A percentile compares a stretch with the other conserved stretches of the same genome.
Evolutionary conservation across 2,797 vertebrate species (phyloP).

Genomic region (Crocodylus rhombifer): DNA sequence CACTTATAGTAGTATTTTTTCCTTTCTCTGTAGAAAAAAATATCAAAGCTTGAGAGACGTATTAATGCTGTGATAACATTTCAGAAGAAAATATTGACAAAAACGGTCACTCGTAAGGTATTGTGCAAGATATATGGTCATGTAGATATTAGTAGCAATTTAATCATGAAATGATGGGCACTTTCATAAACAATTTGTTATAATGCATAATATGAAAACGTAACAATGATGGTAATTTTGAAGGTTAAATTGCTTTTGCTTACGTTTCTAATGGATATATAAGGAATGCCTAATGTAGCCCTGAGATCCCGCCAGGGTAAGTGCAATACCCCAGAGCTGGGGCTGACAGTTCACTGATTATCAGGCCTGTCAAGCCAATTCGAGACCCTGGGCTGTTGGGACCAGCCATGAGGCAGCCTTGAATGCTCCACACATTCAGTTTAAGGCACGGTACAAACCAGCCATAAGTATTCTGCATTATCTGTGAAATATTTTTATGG

Average conservation of each 20-base stretch:
- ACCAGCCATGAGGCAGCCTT: too few relatives aligned
- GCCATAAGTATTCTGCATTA: too few relatives aligned
- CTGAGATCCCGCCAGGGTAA: too few relatives aligned
- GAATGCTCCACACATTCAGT: too few relatives aligned
- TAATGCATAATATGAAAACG: background rate
- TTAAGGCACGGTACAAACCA: too few relatives aligned
- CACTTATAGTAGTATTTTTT: background rate
- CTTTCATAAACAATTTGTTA: background rate
- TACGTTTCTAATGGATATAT: background rate
- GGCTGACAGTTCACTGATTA: too few relatives aligned
- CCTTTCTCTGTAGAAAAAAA: conserved; percentile 63
- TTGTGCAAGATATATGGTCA: background rate
- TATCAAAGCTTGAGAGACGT: conserved; percentile 52
- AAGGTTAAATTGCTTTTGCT: background rate
- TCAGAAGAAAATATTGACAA: background rate
- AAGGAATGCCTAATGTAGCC: too few relatives aligned
- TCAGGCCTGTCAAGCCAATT: too few relatives aligned
- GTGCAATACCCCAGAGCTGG: too few relatives aligned
- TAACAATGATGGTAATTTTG: background rate
- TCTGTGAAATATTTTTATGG: too few relatives aligned
- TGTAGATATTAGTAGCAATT: background rate
- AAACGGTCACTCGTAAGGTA: conserved; percentile 26
- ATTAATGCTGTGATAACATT: background rate
- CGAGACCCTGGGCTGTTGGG: too few relatives aligned
- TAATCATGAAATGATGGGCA: background rate